A percentile compares a stretch with the other conserved stretches of the same genome.
Conservation (phyloP, 1,140 invertebrate genomes). For the Anastatus disparis region DNA sequence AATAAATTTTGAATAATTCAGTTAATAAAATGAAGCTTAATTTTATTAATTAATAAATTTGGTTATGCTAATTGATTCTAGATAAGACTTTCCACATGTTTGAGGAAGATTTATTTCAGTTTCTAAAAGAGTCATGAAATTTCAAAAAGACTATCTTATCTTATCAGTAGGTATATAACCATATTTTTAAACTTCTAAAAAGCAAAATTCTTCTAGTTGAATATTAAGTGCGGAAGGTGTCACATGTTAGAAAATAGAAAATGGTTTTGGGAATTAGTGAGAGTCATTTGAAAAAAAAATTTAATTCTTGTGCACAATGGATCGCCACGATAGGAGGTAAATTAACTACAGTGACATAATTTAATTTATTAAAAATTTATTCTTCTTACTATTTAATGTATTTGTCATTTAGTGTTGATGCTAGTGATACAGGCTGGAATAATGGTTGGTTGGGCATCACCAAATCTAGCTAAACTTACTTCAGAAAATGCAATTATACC, state of each 20-base stretch:
- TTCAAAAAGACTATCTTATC: not conserved
- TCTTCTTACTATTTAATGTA: not conserved
- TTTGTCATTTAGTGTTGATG: conserved; percentile 35
- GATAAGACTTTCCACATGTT: not conserved
- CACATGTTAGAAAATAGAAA: not conserved
- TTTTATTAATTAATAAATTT: too few relatives aligned
- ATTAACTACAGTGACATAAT: not conserved
- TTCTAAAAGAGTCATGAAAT: too few relatives aligned
- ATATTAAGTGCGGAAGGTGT: too few relatives aligned
- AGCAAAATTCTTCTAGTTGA: too few relatives aligned
- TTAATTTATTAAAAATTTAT: not conserved
- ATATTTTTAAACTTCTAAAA: too few relatives aligned
- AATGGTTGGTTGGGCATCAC: conserved; percentile 67
- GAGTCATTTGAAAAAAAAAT: not conserved
- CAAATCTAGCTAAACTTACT: conserved; percentile 65
- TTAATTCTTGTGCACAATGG: not conserved
- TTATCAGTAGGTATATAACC: not conserved
- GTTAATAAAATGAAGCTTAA: too few relatives aligned
- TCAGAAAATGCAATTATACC: conserved; percentile 63
- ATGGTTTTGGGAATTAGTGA: not conserved
- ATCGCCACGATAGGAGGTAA: not conserved
- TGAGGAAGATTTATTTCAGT: too few relatives aligned
- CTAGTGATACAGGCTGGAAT: conserved; percentile 44
- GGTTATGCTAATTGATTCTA: too few relatives aligned
- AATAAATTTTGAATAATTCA: too few relatives aligned